A percentile compares a stretch with the other conserved stretches of the same genome.
phyloP scores from a whole-genome alignment of 2,888 invertebrate genomes.

The Chironomus tentans region DNA sequence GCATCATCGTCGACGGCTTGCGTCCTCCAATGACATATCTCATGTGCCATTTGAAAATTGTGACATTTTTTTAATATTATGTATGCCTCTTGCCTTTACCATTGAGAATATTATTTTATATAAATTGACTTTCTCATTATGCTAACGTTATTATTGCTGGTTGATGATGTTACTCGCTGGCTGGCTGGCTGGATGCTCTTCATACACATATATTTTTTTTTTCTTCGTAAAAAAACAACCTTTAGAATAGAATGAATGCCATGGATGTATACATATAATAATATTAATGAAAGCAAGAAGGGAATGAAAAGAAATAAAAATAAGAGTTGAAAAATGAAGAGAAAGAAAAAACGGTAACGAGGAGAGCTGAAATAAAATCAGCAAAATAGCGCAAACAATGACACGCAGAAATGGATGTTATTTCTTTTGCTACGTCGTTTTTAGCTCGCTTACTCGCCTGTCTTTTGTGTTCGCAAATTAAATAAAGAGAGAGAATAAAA shows the following conservation, averaged over 20 bases:
- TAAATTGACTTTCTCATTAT: conserved; percentile 25
- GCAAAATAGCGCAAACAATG: conserved; percentile 23
- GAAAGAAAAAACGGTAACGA: background rate
- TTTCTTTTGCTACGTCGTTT: background rate
- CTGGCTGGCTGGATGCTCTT: no score
- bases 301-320: background rate
- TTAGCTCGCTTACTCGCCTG: background rate
- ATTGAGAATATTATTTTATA: background rate
- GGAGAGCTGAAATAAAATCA: conserved; percentile 6
- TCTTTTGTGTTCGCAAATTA: conserved; percentile 6
- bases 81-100: no score
- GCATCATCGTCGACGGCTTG: background rate
- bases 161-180: no score
- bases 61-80: conserved; percentile 10
- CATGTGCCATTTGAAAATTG: background rate
- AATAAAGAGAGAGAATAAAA: background rate
- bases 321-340: background rate
- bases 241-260: background rate
- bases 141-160: background rate
- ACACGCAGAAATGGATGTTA: conserved; percentile 9
- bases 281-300: background rate
- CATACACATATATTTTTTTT: background rate
- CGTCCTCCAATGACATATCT: background rate
- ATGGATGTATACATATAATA: background rate
- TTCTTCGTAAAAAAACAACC: background rate